Percentiles rank a stretch among this genome's conserved stretches.
Conservation (phyloP, 2,797 vertebrate species). For the Bucorvus abyssinicus region DNA sequence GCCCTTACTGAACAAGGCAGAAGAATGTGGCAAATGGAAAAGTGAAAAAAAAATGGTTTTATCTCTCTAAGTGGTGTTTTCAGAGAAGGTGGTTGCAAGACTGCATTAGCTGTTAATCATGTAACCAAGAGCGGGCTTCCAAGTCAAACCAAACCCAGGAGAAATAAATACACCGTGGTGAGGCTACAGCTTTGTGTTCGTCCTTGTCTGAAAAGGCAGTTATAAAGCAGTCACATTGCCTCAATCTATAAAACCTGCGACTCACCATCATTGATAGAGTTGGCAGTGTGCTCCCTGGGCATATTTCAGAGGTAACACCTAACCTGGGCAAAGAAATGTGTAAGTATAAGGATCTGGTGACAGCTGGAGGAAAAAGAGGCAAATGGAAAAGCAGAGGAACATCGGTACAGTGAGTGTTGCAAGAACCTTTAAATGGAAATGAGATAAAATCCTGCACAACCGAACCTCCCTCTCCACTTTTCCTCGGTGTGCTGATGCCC, state of each 20-base stretch:
- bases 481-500: too few species aligned
- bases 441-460: neutral
- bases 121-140: too few species aligned
- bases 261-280: conserved; percentile 1
- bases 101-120: too few species aligned
- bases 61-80: conserved; percentile 14
- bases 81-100: too few species aligned
- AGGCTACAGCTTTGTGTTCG: neutral
- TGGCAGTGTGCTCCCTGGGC: neutral
- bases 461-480: neutral
- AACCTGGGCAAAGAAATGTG: neutral
- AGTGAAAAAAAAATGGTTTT: neutral
- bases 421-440: neutral
- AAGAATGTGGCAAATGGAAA: neutral
- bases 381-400: neutral
- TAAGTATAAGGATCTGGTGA: neutral
- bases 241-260: neutral
- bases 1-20: neutral
- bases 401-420: neutral
- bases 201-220: conserved; percentile 14
- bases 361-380: neutral
- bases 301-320: neutral
- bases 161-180: neutral
- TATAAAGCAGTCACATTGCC: conserved; percentile 14
- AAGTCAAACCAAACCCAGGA: too few species aligned